Percentiles rank a stretch among this genome's conserved stretches.
Evolutionary conservation across 53 echinoderm and acorn worm genomes (phyloP).

Genomic region (Echinarachnius parma): DNA sequence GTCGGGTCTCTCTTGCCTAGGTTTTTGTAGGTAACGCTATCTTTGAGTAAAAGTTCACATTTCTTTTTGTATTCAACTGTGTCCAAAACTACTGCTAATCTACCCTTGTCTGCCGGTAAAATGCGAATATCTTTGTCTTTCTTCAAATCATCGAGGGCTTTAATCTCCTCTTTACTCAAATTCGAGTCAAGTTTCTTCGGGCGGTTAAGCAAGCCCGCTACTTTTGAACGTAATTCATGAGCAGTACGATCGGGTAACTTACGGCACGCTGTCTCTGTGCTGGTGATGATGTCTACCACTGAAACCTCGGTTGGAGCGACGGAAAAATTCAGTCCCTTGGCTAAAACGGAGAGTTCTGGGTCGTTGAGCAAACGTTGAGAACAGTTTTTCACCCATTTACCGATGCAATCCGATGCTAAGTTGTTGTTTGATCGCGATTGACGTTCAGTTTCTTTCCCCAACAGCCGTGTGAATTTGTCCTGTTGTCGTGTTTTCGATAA

Average conservation of each 20-base stretch:
- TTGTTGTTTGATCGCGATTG: conserved; percentile 8
- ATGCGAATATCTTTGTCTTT: no score
- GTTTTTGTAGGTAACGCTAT: no score
- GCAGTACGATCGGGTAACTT: conserved; percentile 13
- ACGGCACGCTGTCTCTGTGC: conserved; percentile 41
- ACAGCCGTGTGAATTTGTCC: conserved; percentile 31
- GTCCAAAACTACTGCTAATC: no score
- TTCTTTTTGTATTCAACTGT: no score
- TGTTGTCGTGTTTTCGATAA: conserved; percentile 45
- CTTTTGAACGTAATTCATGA: conserved; percentile 16
- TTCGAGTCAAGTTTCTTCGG: conserved; percentile 22
- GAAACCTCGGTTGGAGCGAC: conserved; percentile 40
- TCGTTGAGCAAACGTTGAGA: conserved; percentile 31
- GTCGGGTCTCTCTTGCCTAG: no score
- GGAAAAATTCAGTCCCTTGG: conserved; percentile 43
- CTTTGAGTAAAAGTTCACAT: no score
- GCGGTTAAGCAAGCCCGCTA: conserved; percentile 6
- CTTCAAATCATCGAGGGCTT: neutral
- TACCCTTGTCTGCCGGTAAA: no score
- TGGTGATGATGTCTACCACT: conserved; percentile 39
- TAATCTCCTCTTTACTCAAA: neutral
- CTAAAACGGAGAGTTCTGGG: conserved; percentile 42
- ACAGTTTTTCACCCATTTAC: conserved; percentile 47
- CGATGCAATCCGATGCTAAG: conserved; percentile 38
- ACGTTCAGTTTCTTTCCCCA: conserved; percentile 1